Evolutionary conservation across 2,797 vertebrate species (phyloP), one percentile per base, ranked within the genome.

Genomic region (Gymnodraco acuticeps): DNA sequence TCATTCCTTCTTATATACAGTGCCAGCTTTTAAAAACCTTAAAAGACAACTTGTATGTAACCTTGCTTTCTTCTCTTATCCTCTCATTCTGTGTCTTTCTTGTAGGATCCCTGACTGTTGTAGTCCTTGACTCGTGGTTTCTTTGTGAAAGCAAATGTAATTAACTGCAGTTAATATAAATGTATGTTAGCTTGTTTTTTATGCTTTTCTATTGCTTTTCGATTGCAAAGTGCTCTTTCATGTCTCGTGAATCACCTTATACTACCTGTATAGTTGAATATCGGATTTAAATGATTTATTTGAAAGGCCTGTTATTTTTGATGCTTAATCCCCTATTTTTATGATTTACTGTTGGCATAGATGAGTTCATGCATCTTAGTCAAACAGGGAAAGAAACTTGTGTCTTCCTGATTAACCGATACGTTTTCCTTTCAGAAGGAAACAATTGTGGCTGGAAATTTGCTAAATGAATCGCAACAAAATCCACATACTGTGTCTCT

Each of bases 231-330:
- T 16, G 48, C 19, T 53, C 43, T 33, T 55, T 16, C 64, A 17
- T 63, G 56, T 66, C 63, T 51, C n/a, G 15, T 54, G 45, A 88
- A 82, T 80, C 70, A 80, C 78, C 73, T 78, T 84, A 38, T 70
- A 60, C 52, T 65, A 70, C 67, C 59, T 78, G 71, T 2, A 74
- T 72, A 43, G 75, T 77, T 43, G 67, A 47, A 70, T 59, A 71
- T 1, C 23, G 67, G 73, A 81, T 85, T 78, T 60, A 52, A 80
- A 72, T 45, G 20, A 66, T 31, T 66, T 41, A 75, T 79, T 82
- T 82, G 47, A 77, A 61, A 62, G 10, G 52, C 45, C 45, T 73
- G 60, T 45, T 76, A 47, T 78, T 84, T 80, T 23, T 50, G 12
- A 51, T 65, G 56, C 46, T 70, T 84, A 76, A 80, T 83, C 73